Conservation (phyloP, 2,888 invertebrate genomes). For the Brenthis hecate region DNA sequence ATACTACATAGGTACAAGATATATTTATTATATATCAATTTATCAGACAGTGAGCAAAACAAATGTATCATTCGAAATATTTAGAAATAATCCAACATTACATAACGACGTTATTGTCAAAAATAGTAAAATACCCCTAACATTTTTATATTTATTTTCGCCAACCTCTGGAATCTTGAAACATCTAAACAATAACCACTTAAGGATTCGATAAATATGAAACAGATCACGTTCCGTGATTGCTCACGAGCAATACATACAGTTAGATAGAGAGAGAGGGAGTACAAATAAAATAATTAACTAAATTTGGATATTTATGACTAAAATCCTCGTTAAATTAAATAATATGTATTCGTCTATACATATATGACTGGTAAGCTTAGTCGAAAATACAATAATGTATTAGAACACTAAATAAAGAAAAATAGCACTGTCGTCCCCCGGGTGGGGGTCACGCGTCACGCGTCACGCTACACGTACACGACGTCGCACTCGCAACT, state of each 20-base stretch:
- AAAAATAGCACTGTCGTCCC: conserved; percentile 71
- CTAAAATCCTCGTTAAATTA: conserved; percentile 80
- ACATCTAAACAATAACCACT: conserved; percentile 53
- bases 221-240: conserved; percentile 72
- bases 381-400: conserved; percentile 76
- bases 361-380: conserved; percentile 81
- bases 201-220: conserved; percentile 65
- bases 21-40: conserved; percentile 37
- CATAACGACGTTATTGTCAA: conserved; percentile 45
- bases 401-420: conserved; percentile 74
- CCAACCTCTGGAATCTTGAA: conserved; percentile 52
- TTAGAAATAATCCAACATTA: conserved; percentile 39
- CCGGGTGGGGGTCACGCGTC: conserved; percentile 15
- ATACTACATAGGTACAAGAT: conserved; percentile 36
- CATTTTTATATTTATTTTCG: conserved; percentile 51
- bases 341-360: conserved; percentile 75
- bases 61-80: conserved; percentile 3
- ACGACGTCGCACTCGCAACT: conserved; percentile 68
- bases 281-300: conserved; percentile 72
- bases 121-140: conserved; percentile 55
- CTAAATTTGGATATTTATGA: conserved; percentile 83
- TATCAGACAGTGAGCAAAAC: conserved; percentile 7
- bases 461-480: conserved; percentile 38
- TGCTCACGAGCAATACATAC: conserved; percentile 50
- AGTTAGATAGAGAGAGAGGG: conserved; percentile 65